A percentile compares a stretch with the other conserved stretches of the same genome.
Conservation (phyloP, 2,888 invertebrate genomes). For the Drosophila cyrtoloma region DNA sequence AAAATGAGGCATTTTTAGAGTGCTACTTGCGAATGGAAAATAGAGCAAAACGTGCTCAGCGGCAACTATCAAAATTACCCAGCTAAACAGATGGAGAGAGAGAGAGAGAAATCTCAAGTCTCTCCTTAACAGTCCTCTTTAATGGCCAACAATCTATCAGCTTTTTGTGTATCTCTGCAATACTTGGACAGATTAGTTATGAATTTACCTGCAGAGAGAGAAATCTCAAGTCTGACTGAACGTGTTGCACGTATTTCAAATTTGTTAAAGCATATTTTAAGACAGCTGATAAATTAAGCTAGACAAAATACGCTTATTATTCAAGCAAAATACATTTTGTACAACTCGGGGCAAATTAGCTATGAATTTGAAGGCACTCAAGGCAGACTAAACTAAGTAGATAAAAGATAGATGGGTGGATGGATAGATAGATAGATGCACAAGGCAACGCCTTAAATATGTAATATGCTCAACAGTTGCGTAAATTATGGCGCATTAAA, state of each 20-base stretch:
- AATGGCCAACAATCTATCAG: neutral
- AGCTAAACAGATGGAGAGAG: neutral
- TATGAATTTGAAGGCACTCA: neutral
- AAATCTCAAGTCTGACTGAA: neutral
- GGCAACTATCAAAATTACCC: constrained; percentile 1
- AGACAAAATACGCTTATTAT: neutral
- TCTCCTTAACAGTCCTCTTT: neutral
- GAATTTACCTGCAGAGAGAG: neutral
- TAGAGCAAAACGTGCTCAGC: constrained; percentile 20
- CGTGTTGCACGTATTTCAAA: too few species aligned
- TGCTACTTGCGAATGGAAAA: constrained; percentile 25
- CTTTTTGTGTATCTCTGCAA: too few species aligned
- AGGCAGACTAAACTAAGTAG: neutral
- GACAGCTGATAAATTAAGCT: too few species aligned
- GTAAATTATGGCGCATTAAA: constrained; percentile 66
- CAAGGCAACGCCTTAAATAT: neutral
- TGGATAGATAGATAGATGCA: neutral
- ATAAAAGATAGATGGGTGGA: neutral
- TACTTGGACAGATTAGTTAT: neutral
- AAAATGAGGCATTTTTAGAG: constrained; percentile 13
- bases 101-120: neutral
- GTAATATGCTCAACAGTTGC: constrained; percentile 2
- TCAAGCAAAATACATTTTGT: neutral
- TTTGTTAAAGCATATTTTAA: too few species aligned
- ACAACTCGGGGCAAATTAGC: neutral